phyloP scores from a whole-genome alignment of 1,140 invertebrate genomes.

The Diachasma alloeum region DNA sequence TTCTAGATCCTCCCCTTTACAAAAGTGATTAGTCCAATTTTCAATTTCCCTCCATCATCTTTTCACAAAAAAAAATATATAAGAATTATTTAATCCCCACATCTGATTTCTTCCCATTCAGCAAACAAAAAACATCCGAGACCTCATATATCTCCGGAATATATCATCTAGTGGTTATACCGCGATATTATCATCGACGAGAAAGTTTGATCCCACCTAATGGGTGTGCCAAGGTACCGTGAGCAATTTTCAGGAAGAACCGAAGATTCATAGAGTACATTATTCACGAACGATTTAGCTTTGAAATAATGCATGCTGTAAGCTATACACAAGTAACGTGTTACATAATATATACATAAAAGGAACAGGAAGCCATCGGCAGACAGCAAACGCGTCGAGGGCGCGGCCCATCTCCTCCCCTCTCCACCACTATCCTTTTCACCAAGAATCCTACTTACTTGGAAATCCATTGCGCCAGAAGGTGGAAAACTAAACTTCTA shows the following conservation, averaged over 20 bases:
- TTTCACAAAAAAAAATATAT: too few relatives aligned
- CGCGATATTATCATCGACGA: neutral
- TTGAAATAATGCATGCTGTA: constrained; percentile 48
- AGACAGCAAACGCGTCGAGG: neutral
- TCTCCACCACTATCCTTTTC: neutral
- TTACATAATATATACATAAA: constrained; percentile 1
- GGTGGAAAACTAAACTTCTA: neutral
- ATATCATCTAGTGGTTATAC: neutral
- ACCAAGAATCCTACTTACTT: neutral
- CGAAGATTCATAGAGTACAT: constrained; percentile 46
- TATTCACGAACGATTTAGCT: constrained; percentile 53
- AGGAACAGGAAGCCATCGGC: neutral
- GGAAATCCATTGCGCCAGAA: neutral
- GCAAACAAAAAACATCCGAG: neutral
- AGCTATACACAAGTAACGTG: constrained; percentile 31
- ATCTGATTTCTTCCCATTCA: too few relatives aligned
- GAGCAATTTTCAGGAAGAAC: constrained; percentile 5
- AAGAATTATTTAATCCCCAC: too few relatives aligned
- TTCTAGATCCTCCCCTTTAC: too few relatives aligned
- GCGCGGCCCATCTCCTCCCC: neutral
- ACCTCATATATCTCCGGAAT: neutral
- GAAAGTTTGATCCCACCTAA: constrained; percentile 19
- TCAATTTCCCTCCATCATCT: too few relatives aligned
- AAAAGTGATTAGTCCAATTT: too few relatives aligned
- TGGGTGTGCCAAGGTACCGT: neutral